phyloP scores from a whole-genome alignment of 2,797 vertebrate genomes.

The Tarsius wallacei region DNA sequence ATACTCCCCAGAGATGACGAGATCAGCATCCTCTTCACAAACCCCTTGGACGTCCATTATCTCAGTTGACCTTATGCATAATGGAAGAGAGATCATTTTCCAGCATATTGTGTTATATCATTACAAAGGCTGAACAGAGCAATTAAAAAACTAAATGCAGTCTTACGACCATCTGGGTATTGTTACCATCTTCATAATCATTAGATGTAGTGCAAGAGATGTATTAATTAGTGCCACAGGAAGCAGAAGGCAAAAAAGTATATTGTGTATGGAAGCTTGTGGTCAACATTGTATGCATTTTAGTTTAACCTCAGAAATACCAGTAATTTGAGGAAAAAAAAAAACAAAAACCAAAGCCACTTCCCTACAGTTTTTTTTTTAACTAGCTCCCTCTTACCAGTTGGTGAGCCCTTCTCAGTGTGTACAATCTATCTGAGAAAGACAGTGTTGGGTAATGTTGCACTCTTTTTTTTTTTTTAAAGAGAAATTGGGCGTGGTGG shows the following conservation, averaged over 20 bases:
- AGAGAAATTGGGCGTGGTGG: too few relatives aligned
- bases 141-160: constrained; percentile 80
- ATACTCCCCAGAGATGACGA: constrained; percentile 19
- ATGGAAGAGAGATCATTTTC: constrained; percentile 69
- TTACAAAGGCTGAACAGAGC: constrained; percentile 67
- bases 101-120: constrained; percentile 65
- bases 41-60: constrained; percentile 61
- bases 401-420: not conserved
- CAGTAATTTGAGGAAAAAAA: not conserved
- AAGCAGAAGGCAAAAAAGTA: constrained; percentile 56
- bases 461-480: not conserved
- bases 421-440: not conserved
- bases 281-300: constrained; percentile 44
- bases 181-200: constrained; percentile 80
- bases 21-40: not conserved
- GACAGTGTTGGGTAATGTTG: not conserved
- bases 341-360: not conserved
- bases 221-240: constrained; percentile 75
- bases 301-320: constrained; percentile 48
- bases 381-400: not conserved
- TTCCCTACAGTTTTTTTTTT: not conserved
- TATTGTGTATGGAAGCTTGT: not conserved
- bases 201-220: constrained; percentile 73
- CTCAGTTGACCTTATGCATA: constrained; percentile 69
- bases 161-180: constrained; percentile 80